Base-by-base conservation (phyloP, 2,797 vertebrate genomes). In the Heterohyrax brucei region DNA sequence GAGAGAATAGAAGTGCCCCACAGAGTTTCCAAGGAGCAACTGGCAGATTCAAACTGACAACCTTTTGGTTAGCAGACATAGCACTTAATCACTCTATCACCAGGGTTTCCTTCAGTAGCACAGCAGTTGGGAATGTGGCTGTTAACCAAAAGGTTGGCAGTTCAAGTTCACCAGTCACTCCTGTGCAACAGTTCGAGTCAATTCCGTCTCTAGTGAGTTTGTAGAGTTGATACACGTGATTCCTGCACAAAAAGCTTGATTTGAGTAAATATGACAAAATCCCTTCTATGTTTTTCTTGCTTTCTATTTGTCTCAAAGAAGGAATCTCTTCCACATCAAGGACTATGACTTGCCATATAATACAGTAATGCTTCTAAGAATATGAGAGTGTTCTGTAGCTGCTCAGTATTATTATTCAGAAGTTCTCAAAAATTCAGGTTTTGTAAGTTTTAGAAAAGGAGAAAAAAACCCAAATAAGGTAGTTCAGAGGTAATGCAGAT, bases 341-440 rank as follows among this genome's bases (percentile, higher is more conserved):
- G n/a, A 79, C 16, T 24, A n/a, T 21, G 21, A 73, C n/a, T 79
- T 73, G 26, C 18, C 39, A 2, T 21, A 16, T 70, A 46, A 64
- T 33, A 7, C 12, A 7, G 13, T 80, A 75, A 56, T 59, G n/a
- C 10, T 66, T 80, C 53, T 59, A 5, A 24, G 48, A 91, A 81
- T 53, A 44, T 72, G 62, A 86, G 19, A 76, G 46, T 19, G 68
- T 83, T 82, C 73, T 61, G 44, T 73, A 78, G 59, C 21, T 91
- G 3, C 64, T 89, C 53, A 86, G 48, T 87, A 81, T 75, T 30
- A 59, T 39, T 61, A 53, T 30, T 85, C 19, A 82, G 39, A 82
- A 59, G 83, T 46, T 78, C 56, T 83, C 61, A 64, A 82, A 91
- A 75, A 84, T 19, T 50, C 82, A 10, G 59, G 70, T 79, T 79